phyloP scores from a whole-genome alignment of 2,888 invertebrate genomes.

The Idaea straminata region DNA sequence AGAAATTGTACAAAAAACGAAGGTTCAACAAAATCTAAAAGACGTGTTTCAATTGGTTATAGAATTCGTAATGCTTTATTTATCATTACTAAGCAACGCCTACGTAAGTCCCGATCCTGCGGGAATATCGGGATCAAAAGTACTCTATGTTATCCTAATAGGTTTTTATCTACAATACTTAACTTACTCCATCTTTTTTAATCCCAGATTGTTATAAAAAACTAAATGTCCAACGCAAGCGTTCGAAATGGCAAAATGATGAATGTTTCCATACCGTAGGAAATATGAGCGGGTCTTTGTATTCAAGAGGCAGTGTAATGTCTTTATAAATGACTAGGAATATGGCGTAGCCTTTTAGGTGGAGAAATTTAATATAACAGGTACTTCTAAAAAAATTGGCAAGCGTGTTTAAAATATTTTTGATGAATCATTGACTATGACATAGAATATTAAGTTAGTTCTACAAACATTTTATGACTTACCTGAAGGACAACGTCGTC shows the following conservation, averaged over 20 bases:
- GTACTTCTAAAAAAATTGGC: constrained; percentile 19
- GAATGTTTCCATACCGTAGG: constrained; percentile 4
- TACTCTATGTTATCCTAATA: neutral
- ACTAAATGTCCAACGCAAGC: constrained; percentile 3
- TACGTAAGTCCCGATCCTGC: too few relatives aligned
- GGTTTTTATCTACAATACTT: neutral
- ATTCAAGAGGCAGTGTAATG: neutral
- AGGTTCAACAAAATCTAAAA: neutral
- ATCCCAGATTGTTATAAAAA: constrained; percentile 1
- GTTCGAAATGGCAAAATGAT: constrained; percentile 2
- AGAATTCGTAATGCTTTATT: neutral
- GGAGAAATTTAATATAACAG: neutral
- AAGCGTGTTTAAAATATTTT: constrained; percentile 4
- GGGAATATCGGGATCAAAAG: too few relatives aligned
- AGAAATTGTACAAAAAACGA: neutral
- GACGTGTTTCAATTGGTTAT: neutral
- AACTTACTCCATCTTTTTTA: neutral
- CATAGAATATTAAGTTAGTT: neutral
- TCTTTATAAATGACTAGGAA: neutral
- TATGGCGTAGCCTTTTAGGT: constrained; percentile 1
- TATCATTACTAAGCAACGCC: too few relatives aligned
- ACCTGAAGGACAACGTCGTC: constrained; percentile 92
- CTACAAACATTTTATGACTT: constrained; percentile 49
- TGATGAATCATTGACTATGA: constrained; percentile 10
- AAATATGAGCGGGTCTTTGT: neutral